phyloP scores from a whole-genome alignment of 2,888 invertebrate species.

The Cephus pulcher region DNA sequence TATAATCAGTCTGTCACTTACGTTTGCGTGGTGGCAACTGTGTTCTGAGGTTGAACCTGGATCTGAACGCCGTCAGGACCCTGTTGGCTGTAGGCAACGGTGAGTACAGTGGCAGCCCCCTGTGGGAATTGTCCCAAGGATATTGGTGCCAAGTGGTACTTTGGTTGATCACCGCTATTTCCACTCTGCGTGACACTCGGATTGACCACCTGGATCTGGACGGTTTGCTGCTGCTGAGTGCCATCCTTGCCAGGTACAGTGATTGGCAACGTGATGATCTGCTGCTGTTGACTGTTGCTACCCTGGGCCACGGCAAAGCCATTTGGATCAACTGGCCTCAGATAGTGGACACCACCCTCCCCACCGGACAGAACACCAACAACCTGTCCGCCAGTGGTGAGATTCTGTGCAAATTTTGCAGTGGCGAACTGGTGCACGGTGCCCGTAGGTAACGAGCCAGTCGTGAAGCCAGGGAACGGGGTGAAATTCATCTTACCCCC shows the following conservation, averaged over 20 bases:
- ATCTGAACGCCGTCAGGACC: constrained; percentile 69
- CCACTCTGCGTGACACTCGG: constrained; percentile 70
- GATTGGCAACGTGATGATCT: constrained; percentile 82
- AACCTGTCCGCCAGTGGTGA: constrained; percentile 76
- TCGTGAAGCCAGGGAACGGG: constrained; percentile 75
- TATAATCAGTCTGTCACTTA: constrained; percentile 30
- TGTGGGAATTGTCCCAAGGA: constrained; percentile 82
- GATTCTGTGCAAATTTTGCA: constrained; percentile 79
- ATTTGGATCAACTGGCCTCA: constrained; percentile 74
- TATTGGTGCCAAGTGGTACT: constrained; percentile 80
- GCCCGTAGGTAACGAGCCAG: constrained; percentile 73
- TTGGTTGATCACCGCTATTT: constrained; percentile 72
- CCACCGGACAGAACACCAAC: constrained; percentile 78
- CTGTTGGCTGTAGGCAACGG: constrained; percentile 78
- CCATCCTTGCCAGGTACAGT: constrained; percentile 81
- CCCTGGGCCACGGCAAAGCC: constrained; percentile 62
- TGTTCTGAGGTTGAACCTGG: constrained; percentile 64
- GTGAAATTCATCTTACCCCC: constrained; percentile 79
- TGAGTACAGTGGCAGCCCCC: constrained; percentile 78
- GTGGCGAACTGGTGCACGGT: constrained; percentile 73
- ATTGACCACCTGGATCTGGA: constrained; percentile 81
- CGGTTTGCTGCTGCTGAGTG: constrained; percentile 77
- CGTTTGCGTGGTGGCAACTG: constrained; percentile 65
- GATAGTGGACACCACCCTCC: constrained; percentile 81
- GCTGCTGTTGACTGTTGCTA: constrained; percentile 70